A percentile compares a stretch with the other conserved stretches of the same genome.
Evolutionary conservation across 1,140 invertebrate species (phyloP).

Genomic region (Cydia splendana): DNA sequence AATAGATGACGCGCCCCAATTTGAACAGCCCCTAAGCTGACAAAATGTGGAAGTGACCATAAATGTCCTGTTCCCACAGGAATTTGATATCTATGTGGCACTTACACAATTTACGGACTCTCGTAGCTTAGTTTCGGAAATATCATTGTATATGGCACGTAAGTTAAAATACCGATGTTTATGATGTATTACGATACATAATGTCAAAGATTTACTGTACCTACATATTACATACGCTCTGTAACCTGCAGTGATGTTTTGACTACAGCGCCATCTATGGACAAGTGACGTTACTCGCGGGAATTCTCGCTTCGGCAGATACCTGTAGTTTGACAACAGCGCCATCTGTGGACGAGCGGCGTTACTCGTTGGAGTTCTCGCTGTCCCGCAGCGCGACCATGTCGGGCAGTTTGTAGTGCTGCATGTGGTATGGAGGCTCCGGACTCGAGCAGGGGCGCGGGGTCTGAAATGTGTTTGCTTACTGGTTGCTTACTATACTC

Average conservation of each 20-base stretch:
- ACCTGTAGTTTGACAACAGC: neutral
- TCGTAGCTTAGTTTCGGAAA: no score
- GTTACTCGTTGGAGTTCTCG: slow-evolving; percentile 66
- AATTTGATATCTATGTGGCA: no score
- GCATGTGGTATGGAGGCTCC: slow-evolving; percentile 86
- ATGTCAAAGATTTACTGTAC: neutral
- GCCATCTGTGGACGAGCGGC: neutral
- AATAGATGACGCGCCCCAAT: no score
- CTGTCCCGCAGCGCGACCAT: slow-evolving; percentile 69
- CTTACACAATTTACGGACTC: no score
- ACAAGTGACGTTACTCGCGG: neutral
- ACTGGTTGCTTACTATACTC: no score
- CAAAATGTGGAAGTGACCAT: no score
- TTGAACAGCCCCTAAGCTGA: no score
- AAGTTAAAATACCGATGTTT: no score
- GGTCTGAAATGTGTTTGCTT: slow-evolving; percentile 37
- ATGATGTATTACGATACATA: neutral
- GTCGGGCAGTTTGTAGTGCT: slow-evolving; percentile 85
- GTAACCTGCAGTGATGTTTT: neutral
- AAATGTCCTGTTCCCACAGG: no score
- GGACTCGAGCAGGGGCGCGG: slow-evolving; percentile 58
- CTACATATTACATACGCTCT: neutral
- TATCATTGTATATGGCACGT: no score
- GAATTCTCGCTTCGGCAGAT: neutral
- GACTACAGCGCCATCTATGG: neutral